Base-by-base conservation (phyloP, 2,797 vertebrate species). In the Pseudochromis fuscus region DNA sequence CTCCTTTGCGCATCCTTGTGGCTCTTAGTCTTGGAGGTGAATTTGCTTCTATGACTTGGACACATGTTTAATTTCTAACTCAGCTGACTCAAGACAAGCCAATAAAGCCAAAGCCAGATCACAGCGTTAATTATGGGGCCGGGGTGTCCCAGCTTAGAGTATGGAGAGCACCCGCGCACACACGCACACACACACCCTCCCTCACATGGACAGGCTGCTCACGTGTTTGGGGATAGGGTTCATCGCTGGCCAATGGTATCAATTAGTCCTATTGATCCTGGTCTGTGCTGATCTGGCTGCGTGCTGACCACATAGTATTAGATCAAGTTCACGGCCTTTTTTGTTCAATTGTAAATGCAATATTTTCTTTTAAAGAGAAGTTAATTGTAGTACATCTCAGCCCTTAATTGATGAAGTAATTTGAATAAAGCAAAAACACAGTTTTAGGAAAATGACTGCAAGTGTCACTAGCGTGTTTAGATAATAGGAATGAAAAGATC, bases 181-280 rank as follows among this genome's bases (percentile, higher is more conserved):
- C 42, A 48, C 40, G 30, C 35, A 24, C 25, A 64, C 53, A 45
- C 28, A 37, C 72, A 3, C 31, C 0, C 25, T n/a, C 10, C 51
- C 33, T 61, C 81, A 83, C 80, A 83, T 70, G 79, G 63, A 28
- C 77, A 56, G 33, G 51, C 63, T 49, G 69, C 68, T 82, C 81
- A 82, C 82, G 56, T 84, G 81, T 81, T 49, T 48, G 45, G 8
- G 2, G 31, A 13, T 16, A 5, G 64, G 53, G 2, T 19, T 72
- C 46, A 72, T 50, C 65, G 51, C 27, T 37, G 49, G 53, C 46
- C 55, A 38, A 33, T 27, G 28, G 19, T 51, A 64, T 85, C 82
- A 67, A 46, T 84, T 65, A 53, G 57, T 67, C 21, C 8, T 24
- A 81, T 68, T 83, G 78, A 85, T 84, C 62, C 49, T 56, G 71